Percentiles rank a stretch among this genome's conserved stretches.
These are phyloP conservation scores for Dryas iulia DNA, from an alignment of 1,140 invertebrate species.

Conservation along the genomic window DNA sequence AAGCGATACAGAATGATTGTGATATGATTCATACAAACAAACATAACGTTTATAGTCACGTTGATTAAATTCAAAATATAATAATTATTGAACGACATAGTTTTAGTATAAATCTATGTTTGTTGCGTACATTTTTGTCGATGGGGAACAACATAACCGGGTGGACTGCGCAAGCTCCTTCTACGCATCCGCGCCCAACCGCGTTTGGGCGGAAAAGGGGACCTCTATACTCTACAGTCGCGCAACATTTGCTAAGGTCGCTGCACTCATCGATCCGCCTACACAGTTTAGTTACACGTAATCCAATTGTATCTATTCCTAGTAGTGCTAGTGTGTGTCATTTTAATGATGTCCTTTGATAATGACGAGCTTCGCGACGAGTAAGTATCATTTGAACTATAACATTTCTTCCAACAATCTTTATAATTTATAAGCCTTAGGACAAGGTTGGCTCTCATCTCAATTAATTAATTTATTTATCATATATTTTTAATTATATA, in stretches of 20 bases:
- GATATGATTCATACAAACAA: background rate
- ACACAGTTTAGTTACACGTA: slow-evolving; percentile 31
- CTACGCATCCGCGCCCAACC: slow-evolving; percentile 53
- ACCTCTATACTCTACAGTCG: slow-evolving; percentile 42
- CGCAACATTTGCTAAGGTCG: slow-evolving; percentile 46
- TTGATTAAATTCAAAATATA: background rate
- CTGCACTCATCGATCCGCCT: slow-evolving; percentile 62
- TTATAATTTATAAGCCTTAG: too few species aligned
- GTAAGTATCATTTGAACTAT: slow-evolving; percentile 51
- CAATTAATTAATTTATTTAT: too few species aligned
- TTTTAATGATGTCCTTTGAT: slow-evolving; percentile 70
- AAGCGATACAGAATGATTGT: background rate
- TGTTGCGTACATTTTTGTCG: background rate
- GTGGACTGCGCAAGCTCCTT: slow-evolving; percentile 52
- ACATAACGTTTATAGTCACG: background rate
- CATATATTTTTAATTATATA: too few species aligned
- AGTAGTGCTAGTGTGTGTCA: slow-evolving; percentile 46
- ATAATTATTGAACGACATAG: background rate
- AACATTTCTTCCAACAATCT: too few species aligned
- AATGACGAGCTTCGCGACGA: slow-evolving; percentile 74
- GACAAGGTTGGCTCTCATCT: too few species aligned
- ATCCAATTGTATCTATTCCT: slow-evolving; percentile 39
- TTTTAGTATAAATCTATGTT: background rate
- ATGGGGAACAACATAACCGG: background rate
- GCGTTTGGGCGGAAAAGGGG: slow-evolving; percentile 48